phyloP scores from a whole-genome alignment of 1,140 invertebrate species.

The Aphidius gifuensis region DNA sequence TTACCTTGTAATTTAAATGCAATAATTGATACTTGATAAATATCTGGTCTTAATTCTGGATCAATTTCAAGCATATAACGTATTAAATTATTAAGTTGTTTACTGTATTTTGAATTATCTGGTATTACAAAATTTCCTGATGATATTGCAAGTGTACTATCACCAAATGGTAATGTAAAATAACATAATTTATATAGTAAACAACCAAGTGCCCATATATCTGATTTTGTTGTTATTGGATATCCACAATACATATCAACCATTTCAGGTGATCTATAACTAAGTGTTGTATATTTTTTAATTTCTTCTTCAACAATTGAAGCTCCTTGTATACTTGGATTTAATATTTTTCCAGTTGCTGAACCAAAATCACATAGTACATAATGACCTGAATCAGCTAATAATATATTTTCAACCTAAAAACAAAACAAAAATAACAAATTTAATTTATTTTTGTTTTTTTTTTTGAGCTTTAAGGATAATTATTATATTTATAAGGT shows the following conservation, averaged over 20 bases:
- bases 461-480: neutral
- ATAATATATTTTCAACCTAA: conserved; percentile 85
- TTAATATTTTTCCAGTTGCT: conserved; percentile 77
- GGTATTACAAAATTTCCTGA: conserved; percentile 86
- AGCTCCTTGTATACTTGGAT: conserved; percentile 71
- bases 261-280: conserved; percentile 94
- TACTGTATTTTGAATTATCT: conserved; percentile 66
- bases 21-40: conserved; percentile 81
- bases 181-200: conserved; percentile 90
- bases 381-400: conserved; percentile 74
- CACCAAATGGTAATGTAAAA: conserved; percentile 89
- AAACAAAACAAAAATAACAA: neutral
- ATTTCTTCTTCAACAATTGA: conserved; percentile 85
- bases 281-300: conserved; percentile 90
- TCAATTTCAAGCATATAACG: conserved; percentile 85
- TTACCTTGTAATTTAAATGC: conserved; percentile 73
- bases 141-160: conserved; percentile 91
- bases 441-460: neutral
- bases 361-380: conserved; percentile 89
- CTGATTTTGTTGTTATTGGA: conserved; percentile 85
- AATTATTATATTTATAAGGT: conserved; percentile 19
- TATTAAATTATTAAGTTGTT: conserved; percentile 54
- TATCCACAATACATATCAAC: conserved; percentile 88
- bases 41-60: conserved; percentile 79
- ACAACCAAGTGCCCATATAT: conserved; percentile 92